Evolutionary conservation across 2,888 invertebrate species (phyloP), one percentile per base, ranked within the genome.

Genomic region (Scotopteryx bipunctaria): DNA sequence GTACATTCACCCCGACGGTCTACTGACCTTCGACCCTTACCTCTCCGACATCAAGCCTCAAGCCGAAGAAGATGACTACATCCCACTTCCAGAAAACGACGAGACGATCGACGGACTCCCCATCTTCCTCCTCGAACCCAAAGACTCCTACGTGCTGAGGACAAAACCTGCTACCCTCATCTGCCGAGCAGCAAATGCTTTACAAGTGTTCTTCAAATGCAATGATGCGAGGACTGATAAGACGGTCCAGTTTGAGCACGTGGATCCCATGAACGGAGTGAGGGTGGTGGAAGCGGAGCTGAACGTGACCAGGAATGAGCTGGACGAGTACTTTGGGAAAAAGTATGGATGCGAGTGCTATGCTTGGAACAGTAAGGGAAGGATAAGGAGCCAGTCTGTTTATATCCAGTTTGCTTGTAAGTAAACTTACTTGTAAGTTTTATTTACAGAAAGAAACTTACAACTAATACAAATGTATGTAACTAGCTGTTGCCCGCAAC

Each of bases 141-240:
- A 95, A 70, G 95, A 96, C 78, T 93, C 96, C 0, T 98, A 94
- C 84, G 97, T 98, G 55, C 93, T 98, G 31, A 95, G 97, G 76
- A 96, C 94, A 71, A 95, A 96, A 67, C 97, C 98, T 21, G 98
- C 97, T 0, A 94, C 93, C 1, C 88, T 99, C 21, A 93, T 94
- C 42, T 99, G 99, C 77, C 93, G 95, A 67, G 98, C 97, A 0
- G 95, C 96, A 3, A 96, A 97, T 81, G 97, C 98, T 13, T 91
- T 98, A n/a, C 94, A 96, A 81, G 94, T 93, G 6, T 87, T 78
- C 75, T 97, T 97, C 86, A 93, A 94, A 71, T 98, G 97, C 82
- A 97, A 96, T 77, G 94, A 93, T 38, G 91, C 91, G 0, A 86
- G 86, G 54, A 76, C 76, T 1, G 91, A 91, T 46, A 86, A 81